Percentiles rank a stretch among this genome's conserved stretches.
These are phyloP conservation scores for Chydorus sphaericus DNA, from an alignment of 2,888 invertebrate genomes.

Conservation along the genomic window DNA sequence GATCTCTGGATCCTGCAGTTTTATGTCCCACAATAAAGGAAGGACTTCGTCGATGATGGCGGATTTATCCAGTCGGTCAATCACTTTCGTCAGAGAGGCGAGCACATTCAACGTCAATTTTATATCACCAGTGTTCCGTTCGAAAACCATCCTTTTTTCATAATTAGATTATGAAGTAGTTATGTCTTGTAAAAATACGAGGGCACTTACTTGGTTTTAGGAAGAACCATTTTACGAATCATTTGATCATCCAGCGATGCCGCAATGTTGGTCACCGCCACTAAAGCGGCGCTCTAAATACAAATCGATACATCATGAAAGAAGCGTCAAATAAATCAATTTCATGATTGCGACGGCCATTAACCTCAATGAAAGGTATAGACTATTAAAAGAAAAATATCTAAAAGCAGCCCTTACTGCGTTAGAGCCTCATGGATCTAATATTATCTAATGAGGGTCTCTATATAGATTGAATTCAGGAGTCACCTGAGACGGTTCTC, in stretches of 20 bases:
- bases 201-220: slow-evolving; percentile 76
- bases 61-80: slow-evolving; percentile 67
- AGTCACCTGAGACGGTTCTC: no score
- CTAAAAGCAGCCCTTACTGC: no score
- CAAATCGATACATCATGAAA: no score
- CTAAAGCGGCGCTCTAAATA: slow-evolving; percentile 72
- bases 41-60: slow-evolving; percentile 82
- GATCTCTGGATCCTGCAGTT: slow-evolving; percentile 75
- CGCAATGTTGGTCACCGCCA: slow-evolving; percentile 70
- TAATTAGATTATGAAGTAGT: no score
- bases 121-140: slow-evolving; percentile 61
- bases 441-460: no score
- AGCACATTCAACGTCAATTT: slow-evolving; percentile 65
- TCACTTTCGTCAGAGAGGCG: slow-evolving; percentile 60
- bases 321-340: no score
- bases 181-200: no score
- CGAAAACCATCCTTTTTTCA: slow-evolving; percentile 55
- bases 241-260: slow-evolving; percentile 69
- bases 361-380: no score
- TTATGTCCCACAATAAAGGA: slow-evolving; percentile 71
- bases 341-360: no score
- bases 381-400: no score
- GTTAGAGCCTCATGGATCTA: no score
- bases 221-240: slow-evolving; percentile 62
- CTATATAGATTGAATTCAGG: no score